These are phyloP conservation scores for Eretmocerus hayati DNA, from an alignment of 2,888 invertebrate species.

Conservation along the genomic window DNA sequence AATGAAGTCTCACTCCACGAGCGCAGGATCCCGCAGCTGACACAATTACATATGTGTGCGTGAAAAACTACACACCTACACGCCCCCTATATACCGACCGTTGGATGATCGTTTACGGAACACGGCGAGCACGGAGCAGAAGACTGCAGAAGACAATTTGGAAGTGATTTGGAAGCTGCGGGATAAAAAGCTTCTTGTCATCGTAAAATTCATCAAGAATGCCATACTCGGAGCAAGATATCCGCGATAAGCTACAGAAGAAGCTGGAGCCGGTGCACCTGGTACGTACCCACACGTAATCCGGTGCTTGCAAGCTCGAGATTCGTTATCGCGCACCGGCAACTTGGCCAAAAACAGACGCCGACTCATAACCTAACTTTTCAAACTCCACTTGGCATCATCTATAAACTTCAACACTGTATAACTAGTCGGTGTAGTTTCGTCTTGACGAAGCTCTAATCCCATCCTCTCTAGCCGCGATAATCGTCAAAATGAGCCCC, in stretches of 20 bases:
- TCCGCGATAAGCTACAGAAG: slow-evolving; percentile 60
- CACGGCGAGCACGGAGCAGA: not conserved
- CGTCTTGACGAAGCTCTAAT: too few relatives aligned
- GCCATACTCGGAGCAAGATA: slow-evolving; percentile 60
- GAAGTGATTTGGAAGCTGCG: too few relatives aligned
- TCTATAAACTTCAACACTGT: too few relatives aligned
- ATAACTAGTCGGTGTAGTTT: too few relatives aligned
- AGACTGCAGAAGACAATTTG: not conserved
- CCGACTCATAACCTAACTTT: slow-evolving; percentile 22
- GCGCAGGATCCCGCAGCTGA: too few relatives aligned
- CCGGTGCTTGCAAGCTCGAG: not conserved
- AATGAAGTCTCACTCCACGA: too few relatives aligned
- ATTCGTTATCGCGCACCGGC: not conserved
- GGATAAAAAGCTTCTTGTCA: too few relatives aligned
- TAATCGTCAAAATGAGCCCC: not conserved
- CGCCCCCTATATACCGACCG: too few relatives aligned
- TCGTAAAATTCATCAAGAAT: too few relatives aligned
- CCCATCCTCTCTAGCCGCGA: not conserved
- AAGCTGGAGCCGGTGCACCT: slow-evolving; percentile 64
- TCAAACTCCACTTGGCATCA: slow-evolving; percentile 16
- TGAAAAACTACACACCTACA: too few relatives aligned
- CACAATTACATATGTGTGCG: not conserved
- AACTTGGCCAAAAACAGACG: slow-evolving; percentile 9
- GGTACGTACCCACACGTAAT: slow-evolving; percentile 53
- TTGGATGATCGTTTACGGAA: too few relatives aligned